These are phyloP conservation scores for Sebastes fasciatus DNA, from an alignment of 2,113 vertebrate species.

Conservation along the genomic window DNA sequence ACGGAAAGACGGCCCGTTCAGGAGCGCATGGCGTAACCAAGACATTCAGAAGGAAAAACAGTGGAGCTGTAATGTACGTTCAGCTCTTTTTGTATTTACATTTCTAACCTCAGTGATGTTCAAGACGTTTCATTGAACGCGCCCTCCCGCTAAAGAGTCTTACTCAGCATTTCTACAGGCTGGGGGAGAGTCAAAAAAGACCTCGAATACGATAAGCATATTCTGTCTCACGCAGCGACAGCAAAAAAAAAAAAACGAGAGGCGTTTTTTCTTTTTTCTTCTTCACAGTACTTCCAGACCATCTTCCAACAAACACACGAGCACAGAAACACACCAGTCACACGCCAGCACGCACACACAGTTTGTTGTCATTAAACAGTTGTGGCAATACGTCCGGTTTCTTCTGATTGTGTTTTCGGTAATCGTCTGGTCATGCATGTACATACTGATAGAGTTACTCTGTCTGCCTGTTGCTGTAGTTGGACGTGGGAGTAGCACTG, in stretches of 20 bases:
- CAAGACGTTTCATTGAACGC: conserved; percentile 17
- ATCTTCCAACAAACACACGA: conserved; percentile 63
- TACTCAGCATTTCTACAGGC: conserved; percentile 61
- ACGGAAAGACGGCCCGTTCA: conserved; percentile 60
- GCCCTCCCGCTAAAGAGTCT: conserved; percentile 46
- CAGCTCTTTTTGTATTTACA: conserved; percentile 71
- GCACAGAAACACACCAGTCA: conserved; percentile 58
- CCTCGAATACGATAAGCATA: conserved; percentile 49
- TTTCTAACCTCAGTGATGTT: conserved; percentile 41
- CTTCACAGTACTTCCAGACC: conserved; percentile 75
- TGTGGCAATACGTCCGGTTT: conserved; percentile 48
- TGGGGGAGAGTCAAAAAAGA: conserved; percentile 48
- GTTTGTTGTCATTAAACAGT: conserved; percentile 57
- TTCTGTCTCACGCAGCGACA: conserved; percentile 41
- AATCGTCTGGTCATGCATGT: conserved; percentile 57
- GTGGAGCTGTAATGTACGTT: conserved; percentile 45
- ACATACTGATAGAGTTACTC: conserved; percentile 37
- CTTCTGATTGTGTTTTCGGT: conserved; percentile 48
- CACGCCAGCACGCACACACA: conserved; percentile 62
- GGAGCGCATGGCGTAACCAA: conserved; percentile 58
- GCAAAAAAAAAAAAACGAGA: conserved; percentile 47
- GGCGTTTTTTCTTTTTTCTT: conserved; percentile 17
- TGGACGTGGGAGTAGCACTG: neutral
- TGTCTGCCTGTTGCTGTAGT: conserved; percentile 12
- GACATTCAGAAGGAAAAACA: conserved; percentile 69